These are phyloP conservation scores for Gadus chalcogrammus DNA, from an alignment of 2,113 vertebrate genomes.

Conservation along the genomic window DNA sequence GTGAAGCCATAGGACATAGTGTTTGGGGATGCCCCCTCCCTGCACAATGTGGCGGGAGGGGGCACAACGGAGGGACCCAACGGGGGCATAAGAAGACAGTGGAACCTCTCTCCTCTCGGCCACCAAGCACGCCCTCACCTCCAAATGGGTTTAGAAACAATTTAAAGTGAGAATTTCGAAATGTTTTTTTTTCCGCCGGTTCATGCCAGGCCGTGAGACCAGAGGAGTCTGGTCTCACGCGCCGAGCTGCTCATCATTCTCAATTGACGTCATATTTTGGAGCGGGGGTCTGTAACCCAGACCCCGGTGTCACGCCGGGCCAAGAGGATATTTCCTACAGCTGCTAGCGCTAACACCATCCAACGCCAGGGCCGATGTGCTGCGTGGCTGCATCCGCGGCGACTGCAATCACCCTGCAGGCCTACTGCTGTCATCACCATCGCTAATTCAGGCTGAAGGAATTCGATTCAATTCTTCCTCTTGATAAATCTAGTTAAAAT, in stretches of 20 bases:
- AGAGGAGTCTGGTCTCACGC: background rate
- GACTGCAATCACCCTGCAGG: conserved; percentile 11
- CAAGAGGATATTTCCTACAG: background rate
- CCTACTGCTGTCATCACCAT: background rate
- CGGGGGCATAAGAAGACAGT: too few relatives aligned
- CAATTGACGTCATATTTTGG: conserved; percentile 15
- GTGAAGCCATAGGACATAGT: too few relatives aligned
- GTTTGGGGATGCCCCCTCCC: too few relatives aligned
- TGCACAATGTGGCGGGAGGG: too few relatives aligned
- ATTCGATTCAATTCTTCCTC: background rate
- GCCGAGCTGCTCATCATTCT: background rate
- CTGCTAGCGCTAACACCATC: background rate
- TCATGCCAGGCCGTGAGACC: too few relatives aligned
- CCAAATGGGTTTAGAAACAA: background rate
- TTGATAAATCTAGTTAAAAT: too few relatives aligned
- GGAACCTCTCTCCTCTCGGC: background rate
- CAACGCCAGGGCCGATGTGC: background rate
- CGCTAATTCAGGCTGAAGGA: conserved; percentile 24
- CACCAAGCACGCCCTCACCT: background rate
- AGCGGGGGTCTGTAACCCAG: conserved; percentile 10
- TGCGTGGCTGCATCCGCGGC: background rate
- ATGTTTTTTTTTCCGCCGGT: background rate
- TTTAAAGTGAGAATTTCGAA: background rate
- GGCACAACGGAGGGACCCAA: too few relatives aligned
- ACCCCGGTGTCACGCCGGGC: background rate